phyloP scores from a whole-genome alignment of 1,140 invertebrate genomes.

The Ctenoplectra terminalis region DNA sequence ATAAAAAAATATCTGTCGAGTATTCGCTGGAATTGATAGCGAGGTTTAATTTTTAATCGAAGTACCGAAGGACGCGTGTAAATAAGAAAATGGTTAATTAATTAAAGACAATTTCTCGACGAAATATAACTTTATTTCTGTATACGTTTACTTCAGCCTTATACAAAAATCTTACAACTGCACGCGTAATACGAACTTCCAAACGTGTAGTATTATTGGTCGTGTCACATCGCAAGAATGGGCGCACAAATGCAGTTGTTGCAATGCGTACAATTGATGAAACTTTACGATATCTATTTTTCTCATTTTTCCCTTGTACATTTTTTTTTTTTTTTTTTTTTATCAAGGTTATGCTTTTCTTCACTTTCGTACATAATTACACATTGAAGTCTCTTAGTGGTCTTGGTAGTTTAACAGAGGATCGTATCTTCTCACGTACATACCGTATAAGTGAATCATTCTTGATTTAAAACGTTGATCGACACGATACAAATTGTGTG shows the following conservation, averaged over 20 bases:
- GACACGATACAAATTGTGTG: not conserved
- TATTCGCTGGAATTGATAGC: not conserved
- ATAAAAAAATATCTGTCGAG: not conserved
- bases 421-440: constrained; percentile 29
- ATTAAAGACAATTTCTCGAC: constrained; percentile 22
- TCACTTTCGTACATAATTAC: not conserved
- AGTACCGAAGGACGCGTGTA: not conserved
- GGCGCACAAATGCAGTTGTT: constrained; percentile 43
- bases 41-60: not conserved
- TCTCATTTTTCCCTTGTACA: not conserved
- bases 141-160: constrained; percentile 73
- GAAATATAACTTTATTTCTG: constrained; percentile 68
- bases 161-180: constrained; percentile 75
- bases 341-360: not conserved
- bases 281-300: not conserved
- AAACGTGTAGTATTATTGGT: constrained; percentile 53
- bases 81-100: not conserved
- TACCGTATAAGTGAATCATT: not conserved
- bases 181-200: constrained; percentile 41
- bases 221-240: constrained; percentile 17
- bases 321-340: not conserved
- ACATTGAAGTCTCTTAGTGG: not conserved
- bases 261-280: constrained; percentile 6
- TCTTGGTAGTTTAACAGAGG: constrained; percentile 1
- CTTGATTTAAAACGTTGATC: not conserved